phyloP scores from a whole-genome alignment of 2,797 vertebrate species.

The Chelonia mydas region DNA sequence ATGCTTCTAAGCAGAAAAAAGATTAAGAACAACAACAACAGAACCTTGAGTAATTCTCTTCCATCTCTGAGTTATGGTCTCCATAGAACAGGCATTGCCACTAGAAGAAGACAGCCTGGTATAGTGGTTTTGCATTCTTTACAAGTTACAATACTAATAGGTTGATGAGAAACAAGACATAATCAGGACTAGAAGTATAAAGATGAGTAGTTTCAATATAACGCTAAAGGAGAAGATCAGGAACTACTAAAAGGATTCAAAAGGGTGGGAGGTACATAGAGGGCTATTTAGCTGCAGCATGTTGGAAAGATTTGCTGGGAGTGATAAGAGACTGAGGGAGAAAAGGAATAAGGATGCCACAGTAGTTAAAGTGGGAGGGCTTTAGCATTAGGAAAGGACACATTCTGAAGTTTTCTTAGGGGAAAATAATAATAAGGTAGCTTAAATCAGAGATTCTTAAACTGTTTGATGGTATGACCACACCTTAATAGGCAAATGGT shows the following conservation, averaged over 20 bases:
- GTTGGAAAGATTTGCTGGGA: background rate
- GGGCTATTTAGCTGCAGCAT: background rate
- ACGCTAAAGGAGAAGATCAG: background rate
- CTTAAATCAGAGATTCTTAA: background rate
- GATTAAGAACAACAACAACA: background rate
- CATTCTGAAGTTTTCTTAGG: background rate
- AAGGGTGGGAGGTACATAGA: background rate
- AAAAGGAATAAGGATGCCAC: background rate
- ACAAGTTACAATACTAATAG: background rate
- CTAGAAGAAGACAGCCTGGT: background rate
- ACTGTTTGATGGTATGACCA: background rate
- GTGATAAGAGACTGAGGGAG: background rate
- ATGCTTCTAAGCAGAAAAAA: background rate
- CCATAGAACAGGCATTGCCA: accelerated
- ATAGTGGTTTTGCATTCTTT: background rate
- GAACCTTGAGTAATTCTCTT: background rate
- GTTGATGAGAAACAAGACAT: background rate
- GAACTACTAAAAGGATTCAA: background rate
- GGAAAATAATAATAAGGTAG: background rate
- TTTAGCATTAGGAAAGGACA: background rate
- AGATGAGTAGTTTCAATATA: too few species aligned
- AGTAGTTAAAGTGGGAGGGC: background rate
- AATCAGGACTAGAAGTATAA: background rate
- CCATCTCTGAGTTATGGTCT: background rate
- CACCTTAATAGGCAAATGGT: background rate